A percentile compares a stretch with the other conserved stretches of the same genome.
phyloP scores from a whole-genome alignment of 2,888 invertebrate genomes.

The Zonitis immaculata region DNA sequence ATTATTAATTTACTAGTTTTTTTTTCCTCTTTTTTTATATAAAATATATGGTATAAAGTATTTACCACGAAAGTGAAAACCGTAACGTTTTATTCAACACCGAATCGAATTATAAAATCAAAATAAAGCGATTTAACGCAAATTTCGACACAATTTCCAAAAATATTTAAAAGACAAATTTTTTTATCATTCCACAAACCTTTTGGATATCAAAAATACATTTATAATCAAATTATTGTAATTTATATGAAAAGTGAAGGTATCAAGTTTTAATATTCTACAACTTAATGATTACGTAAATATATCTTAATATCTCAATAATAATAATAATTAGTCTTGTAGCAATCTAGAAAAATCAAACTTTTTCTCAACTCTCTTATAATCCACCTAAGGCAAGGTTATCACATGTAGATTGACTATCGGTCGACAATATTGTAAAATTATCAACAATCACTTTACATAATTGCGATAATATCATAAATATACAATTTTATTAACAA shows the following conservation, averaged over 20 bases:
- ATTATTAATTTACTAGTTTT: too few relatives aligned
- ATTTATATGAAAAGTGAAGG: too few relatives aligned
- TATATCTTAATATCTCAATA: background rate
- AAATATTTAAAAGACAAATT: background rate
- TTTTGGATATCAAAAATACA: too few relatives aligned
- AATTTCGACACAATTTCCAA: background rate
- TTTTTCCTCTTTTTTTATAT: background rate
- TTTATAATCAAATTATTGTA: too few relatives aligned
- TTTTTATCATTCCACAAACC: too few relatives aligned
- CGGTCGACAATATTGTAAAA: too few relatives aligned
- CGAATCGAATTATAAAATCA: background rate
- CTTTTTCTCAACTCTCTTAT: background rate
- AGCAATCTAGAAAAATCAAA: background rate
- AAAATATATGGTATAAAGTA: background rate
- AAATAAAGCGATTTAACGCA: background rate
- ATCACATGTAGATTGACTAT: too few relatives aligned
- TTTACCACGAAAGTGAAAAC: slow-evolving; percentile 6
- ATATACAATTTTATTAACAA: background rate
- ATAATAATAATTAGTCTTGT: background rate
- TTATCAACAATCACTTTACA: background rate
- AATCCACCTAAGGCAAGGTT: background rate
- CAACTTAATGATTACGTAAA: too few relatives aligned
- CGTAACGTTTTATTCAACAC: slow-evolving; percentile 2
- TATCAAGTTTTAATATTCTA: too few relatives aligned
- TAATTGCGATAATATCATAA: background rate